Evolutionary conservation across 2,113 vertebrate species (phyloP).

Genomic region (Donacobius atricapilla): DNA sequence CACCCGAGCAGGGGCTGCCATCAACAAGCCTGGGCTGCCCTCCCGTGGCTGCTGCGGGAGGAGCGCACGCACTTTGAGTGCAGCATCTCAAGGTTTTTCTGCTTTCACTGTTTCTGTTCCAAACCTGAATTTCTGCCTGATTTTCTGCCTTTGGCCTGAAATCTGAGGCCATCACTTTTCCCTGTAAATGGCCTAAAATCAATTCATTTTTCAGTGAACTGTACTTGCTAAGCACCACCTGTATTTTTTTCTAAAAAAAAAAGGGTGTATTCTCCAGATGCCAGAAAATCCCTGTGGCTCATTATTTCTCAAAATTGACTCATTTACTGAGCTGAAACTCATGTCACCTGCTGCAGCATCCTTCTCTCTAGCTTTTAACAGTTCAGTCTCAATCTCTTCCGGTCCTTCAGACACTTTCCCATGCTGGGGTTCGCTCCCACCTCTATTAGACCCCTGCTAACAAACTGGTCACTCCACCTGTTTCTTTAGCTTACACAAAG

Average conservation of each 20-base stretch:
- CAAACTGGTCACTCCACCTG: background rate
- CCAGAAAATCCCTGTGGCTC: background rate
- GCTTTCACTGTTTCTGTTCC: background rate
- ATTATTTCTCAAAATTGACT: background rate
- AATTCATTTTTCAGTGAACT: background rate
- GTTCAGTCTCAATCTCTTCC: background rate
- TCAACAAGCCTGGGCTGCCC: conserved; percentile 42
- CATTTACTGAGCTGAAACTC: background rate
- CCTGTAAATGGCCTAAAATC: background rate
- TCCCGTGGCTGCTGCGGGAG: conserved; percentile 7
- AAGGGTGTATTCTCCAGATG: background rate
- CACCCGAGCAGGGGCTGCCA: background rate
- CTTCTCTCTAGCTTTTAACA: background rate
- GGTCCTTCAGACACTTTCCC: background rate
- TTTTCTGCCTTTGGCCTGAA: background rate
- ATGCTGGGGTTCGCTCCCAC: background rate
- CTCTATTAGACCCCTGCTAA: background rate
- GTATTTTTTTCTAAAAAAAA: background rate
- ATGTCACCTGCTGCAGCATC: background rate
- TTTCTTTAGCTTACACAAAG: background rate
- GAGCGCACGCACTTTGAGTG: rapidly evolving
- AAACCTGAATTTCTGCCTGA: background rate
- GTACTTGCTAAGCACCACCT: rapidly evolving
- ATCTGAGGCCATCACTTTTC: background rate
- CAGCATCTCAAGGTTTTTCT: background rate